phyloP scores from a whole-genome alignment of 2,888 invertebrate species.

The Lasius platythorax region DNA sequence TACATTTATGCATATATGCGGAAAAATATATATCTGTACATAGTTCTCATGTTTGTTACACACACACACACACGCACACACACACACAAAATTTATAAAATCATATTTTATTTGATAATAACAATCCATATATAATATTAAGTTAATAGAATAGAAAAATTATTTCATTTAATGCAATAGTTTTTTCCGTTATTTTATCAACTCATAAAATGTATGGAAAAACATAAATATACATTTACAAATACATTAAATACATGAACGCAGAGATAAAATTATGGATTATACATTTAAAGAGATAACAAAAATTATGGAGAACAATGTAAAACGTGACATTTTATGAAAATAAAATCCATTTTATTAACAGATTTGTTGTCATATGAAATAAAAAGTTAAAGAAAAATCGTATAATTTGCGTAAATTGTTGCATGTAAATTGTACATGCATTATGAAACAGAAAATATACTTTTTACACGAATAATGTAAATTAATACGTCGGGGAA shows the following conservation, averaged over 20 bases:
- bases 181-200: slow-evolving; percentile 20
- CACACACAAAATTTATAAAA: not conserved
- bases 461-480: not conserved
- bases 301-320: slow-evolving; percentile 7
- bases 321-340: not conserved
- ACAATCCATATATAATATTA: slow-evolving; percentile 12
- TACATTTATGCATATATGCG: too few species aligned
- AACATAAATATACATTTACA: not conserved
- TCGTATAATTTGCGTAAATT: not conserved
- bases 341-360: slow-evolving; percentile 22
- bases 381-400: slow-evolving; percentile 32
- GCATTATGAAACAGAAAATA: not conserved
- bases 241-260: not conserved
- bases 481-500: slow-evolving; percentile 31
- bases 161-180: not conserved
- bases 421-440: slow-evolving; percentile 1
- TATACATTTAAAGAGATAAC: slow-evolving; percentile 18
- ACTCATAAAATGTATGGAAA: not conserved
- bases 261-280: slow-evolving; percentile 15
- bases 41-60: too few species aligned
- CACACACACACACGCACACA: too few species aligned
- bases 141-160: not conserved
- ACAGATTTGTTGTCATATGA: slow-evolving; percentile 16
- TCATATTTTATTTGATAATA: not conserved
- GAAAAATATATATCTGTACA: too few species aligned